phyloP scores from a whole-genome alignment of 1,140 invertebrate genomes.

The Aethina tumida region DNA sequence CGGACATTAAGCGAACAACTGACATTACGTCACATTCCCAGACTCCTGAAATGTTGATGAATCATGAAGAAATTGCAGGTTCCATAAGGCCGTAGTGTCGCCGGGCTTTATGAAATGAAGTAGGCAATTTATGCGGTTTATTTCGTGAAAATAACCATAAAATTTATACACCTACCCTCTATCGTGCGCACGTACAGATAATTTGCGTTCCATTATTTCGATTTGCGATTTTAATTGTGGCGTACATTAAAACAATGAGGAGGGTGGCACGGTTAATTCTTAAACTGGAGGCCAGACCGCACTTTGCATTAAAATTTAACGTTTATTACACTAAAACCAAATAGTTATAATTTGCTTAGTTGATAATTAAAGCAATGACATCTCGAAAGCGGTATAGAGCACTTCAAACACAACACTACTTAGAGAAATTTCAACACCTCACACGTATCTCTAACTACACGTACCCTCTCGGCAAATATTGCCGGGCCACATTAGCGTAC shows the following conservation, averaged over 20 bases:
- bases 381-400: constrained; percentile 4
- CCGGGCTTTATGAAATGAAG: constrained; percentile 1
- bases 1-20: constrained; percentile 20
- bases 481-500: constrained; percentile 15
- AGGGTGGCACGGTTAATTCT: too few species aligned
- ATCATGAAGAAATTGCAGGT: constrained; percentile 23
- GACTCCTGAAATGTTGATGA: constrained; percentile 20
- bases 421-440: constrained; percentile 14
- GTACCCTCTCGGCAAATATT: constrained; percentile 22
- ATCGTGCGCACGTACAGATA: too few species aligned
- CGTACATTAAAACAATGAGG: too few species aligned
- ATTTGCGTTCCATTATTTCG: too few species aligned
- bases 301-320: too few species aligned
- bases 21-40: constrained; percentile 27
- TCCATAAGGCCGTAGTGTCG: constrained; percentile 5
- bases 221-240: too few species aligned
- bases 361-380: constrained; percentile 10
- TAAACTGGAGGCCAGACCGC: too few species aligned
- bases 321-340: too few species aligned
- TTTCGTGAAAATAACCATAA: too few species aligned
- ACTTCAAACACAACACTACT: constrained; percentile 4
- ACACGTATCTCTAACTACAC: constrained; percentile 19
- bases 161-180: too few species aligned
- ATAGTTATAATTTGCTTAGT: constrained; percentile 10
- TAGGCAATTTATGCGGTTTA: neutral